phyloP scores from a whole-genome alignment of 2,888 invertebrate species.

The Smittia aterrima region DNA sequence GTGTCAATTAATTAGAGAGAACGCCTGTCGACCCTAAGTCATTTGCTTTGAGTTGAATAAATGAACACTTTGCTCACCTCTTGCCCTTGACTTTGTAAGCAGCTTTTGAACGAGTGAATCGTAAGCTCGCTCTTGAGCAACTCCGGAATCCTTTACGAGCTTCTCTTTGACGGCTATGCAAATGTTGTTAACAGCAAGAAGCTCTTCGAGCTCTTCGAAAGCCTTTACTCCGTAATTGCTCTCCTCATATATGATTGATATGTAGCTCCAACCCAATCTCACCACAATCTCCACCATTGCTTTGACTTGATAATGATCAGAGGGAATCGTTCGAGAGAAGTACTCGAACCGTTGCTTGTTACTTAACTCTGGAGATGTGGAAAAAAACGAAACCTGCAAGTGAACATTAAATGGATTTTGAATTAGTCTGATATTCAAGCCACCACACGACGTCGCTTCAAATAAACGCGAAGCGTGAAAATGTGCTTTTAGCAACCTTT shows the following conservation, averaged over 20 bases:
- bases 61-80: slow-evolving; percentile 65
- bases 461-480: no score
- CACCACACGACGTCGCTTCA: no score
- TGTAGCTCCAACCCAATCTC: slow-evolving; percentile 86
- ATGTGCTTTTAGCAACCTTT: no score
- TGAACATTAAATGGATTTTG: not conserved
- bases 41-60: no score
- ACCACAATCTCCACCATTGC: slow-evolving; percentile 93
- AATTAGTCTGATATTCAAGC: no score
- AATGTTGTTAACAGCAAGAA: slow-evolving; percentile 77
- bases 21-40: not conserved
- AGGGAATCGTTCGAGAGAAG: slow-evolving; percentile 91
- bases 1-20: not conserved
- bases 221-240: slow-evolving; percentile 96
- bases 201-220: slow-evolving; percentile 86
- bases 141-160: slow-evolving; percentile 92
- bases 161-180: slow-evolving; percentile 95
- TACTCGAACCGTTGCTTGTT: slow-evolving; percentile 94
- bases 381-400: slow-evolving; percentile 89
- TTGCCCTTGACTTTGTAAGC: slow-evolving; percentile 79
- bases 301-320: slow-evolving; percentile 89
- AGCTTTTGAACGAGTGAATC: slow-evolving; percentile 84
- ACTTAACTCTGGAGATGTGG: slow-evolving; percentile 89
- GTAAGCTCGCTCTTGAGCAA: slow-evolving; percentile 82
- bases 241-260: slow-evolving; percentile 93